Conservation (phyloP, 1,140 invertebrate genomes). For the Dreissena polymorpha region DNA sequence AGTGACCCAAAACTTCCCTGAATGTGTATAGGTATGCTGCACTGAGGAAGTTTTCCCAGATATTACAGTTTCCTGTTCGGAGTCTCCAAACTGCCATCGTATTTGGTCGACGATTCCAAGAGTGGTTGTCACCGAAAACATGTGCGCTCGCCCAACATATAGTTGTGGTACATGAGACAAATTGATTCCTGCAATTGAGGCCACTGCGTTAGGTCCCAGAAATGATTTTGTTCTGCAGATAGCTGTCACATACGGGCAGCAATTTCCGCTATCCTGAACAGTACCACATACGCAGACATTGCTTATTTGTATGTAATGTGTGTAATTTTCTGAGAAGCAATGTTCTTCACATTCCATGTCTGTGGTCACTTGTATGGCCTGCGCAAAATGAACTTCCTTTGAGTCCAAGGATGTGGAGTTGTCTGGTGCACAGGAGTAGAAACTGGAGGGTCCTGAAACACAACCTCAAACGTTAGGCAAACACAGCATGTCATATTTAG, state of each 20-base stretch:
- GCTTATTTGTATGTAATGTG: slow-evolving; percentile 15
- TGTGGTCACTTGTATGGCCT: neutral
- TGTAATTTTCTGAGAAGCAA: slow-evolving; percentile 19
- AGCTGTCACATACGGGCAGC: slow-evolving; percentile 15
- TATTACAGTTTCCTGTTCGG: neutral
- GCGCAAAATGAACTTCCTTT: neutral
- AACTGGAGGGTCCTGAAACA: slow-evolving; percentile 26
- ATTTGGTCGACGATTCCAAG: slow-evolving; percentile 15
- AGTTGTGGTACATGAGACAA: neutral
- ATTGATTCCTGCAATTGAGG: slow-evolving; percentile 12
- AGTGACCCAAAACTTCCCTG: slow-evolving; percentile 20
- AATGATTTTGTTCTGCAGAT: neutral
- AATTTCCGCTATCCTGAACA: neutral
- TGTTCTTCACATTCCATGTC: neutral
- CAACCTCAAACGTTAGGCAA: too few species aligned
- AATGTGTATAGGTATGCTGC: slow-evolving; percentile 27
- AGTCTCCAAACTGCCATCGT: slow-evolving; percentile 20
- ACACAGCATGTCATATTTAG: too few species aligned
- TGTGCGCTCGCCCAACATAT: neutral
- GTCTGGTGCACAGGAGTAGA: slow-evolving; percentile 22
- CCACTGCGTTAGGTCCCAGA: neutral
- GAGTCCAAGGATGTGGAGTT: neutral
- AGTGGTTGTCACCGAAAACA: slow-evolving; percentile 9
- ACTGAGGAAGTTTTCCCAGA: neutral
- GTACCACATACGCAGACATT: slow-evolving; percentile 34